Conservation (phyloP, 2,113 vertebrate genomes). For the Centropristis striata region DNA sequence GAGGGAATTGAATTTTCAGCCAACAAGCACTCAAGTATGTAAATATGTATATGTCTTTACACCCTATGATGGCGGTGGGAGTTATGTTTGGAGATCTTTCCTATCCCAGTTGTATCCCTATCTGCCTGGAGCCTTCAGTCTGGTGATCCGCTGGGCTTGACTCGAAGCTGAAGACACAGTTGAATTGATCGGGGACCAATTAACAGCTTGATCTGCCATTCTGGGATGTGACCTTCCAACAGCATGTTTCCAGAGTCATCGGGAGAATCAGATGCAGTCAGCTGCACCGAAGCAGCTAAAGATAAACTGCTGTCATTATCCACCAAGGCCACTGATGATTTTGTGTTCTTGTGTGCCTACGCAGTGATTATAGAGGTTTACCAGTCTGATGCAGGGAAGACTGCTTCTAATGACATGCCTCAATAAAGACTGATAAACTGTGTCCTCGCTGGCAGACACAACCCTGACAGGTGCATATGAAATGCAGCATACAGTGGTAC, state of each 20-base stretch:
- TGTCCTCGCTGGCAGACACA: background rate
- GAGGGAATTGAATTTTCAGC: background rate
- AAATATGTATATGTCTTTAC: background rate
- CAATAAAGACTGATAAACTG: background rate
- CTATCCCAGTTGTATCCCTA: background rate
- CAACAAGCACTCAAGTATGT: background rate
- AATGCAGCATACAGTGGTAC: background rate
- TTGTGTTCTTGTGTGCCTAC: background rate
- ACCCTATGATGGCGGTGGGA: background rate
- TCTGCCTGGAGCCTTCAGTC: background rate
- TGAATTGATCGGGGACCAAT: slow-evolving; percentile 48
- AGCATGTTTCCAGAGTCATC: background rate
- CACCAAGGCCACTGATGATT: slow-evolving; percentile 11
- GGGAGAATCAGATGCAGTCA: background rate
- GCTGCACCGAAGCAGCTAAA: background rate
- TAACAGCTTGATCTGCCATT: slow-evolving; percentile 3
- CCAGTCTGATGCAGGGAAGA: background rate
- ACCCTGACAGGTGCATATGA: slow-evolving; percentile 1
- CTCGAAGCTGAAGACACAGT: background rate
- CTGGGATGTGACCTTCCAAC: slow-evolving; percentile 19
- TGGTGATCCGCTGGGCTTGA: slow-evolving; percentile 5
- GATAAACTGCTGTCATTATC: slow-evolving; percentile 43
- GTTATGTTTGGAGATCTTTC: background rate
- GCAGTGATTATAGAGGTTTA: slow-evolving; percentile 2
- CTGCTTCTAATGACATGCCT: background rate